Evolutionary conservation across 2,113 vertebrate species (phyloP).

Genomic region (Rhynchopsitta pachyrhyncha): DNA sequence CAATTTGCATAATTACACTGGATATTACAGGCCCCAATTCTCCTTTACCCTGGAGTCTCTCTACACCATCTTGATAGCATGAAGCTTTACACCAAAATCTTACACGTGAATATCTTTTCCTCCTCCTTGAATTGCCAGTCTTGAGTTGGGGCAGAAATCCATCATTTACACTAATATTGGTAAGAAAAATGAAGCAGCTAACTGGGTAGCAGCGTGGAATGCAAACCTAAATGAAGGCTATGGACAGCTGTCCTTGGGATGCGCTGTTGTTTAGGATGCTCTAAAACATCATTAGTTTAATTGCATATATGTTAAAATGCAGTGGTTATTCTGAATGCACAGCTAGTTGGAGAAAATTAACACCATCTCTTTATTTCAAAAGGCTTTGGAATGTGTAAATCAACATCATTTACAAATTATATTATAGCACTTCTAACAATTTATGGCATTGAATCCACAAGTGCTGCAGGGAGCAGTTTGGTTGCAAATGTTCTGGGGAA

Average conservation of each 20-base stretch:
- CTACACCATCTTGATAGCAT: not conserved
- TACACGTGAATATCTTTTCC: not conserved
- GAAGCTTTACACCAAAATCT: not conserved
- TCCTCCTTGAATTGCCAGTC: not conserved
- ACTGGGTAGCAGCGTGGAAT: not conserved
- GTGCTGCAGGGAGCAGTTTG: conserved; percentile 43
- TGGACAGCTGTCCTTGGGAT: conserved; percentile 62
- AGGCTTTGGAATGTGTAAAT: conserved; percentile 54
- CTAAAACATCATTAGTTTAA: conserved; percentile 69
- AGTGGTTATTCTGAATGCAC: conserved; percentile 35
- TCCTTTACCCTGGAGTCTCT: not conserved
- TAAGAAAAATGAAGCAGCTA: not conserved
- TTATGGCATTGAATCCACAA: conserved; percentile 8
- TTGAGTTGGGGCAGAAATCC: not conserved
- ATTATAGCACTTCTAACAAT: conserved; percentile 28
- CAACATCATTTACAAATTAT: conserved; percentile 62
- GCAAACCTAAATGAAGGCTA: not conserved
- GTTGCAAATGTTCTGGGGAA: conserved; percentile 25
- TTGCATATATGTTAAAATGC: conserved; percentile 66
- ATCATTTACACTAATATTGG: not conserved
- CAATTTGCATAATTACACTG: not conserved
- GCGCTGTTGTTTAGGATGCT: conserved; percentile 55
- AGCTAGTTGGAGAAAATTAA: conserved; percentile 65
- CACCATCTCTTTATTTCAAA: conserved; percentile 59
- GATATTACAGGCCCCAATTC: not conserved